These are phyloP conservation scores for Drosophila chauvacae DNA, from an alignment of 1,140 invertebrate species.

Conservation along the genomic window DNA sequence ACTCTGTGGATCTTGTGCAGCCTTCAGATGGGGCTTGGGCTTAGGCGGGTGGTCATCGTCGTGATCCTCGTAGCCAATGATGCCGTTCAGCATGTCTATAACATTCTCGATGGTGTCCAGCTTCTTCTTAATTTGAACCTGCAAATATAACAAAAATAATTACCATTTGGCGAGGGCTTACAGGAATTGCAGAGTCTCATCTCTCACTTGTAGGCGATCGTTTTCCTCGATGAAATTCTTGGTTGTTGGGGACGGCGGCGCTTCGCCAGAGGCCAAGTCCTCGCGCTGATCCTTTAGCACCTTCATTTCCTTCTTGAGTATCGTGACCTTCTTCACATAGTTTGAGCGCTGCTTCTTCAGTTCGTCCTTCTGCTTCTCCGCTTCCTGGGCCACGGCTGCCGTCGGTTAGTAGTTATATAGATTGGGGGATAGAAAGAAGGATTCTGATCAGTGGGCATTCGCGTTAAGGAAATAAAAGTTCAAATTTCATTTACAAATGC, in stretches of 20 bases:
- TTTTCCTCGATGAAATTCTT: slow-evolving; percentile 91
- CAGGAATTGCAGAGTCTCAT: too few relatives aligned
- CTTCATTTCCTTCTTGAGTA: slow-evolving; percentile 90
- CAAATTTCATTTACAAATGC: slow-evolving; percentile 83
- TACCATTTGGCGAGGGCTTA: too few relatives aligned
- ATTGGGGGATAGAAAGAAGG: slow-evolving; percentile 44
- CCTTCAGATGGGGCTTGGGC: slow-evolving; percentile 21
- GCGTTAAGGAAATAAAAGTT: slow-evolving; percentile 52
- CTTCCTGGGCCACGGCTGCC: slow-evolving; percentile 91
- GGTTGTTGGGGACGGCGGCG: slow-evolving; percentile 88
- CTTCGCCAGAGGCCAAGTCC: slow-evolving; percentile 87
- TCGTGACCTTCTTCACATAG: slow-evolving; percentile 89
- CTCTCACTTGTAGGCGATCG: slow-evolving; percentile 90
- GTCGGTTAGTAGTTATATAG: slow-evolving; percentile 22
- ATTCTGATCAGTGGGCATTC: slow-evolving; percentile 49
- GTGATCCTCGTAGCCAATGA: slow-evolving; percentile 86
- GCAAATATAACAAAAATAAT: slow-evolving; percentile 4
- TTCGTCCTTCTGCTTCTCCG: slow-evolving; percentile 91
- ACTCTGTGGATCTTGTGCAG: slow-evolving; percentile 17
- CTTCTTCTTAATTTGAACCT: slow-evolving; percentile 93
- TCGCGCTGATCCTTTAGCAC: slow-evolving; percentile 90
- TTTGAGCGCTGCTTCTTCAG: slow-evolving; percentile 91
- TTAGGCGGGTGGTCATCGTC: slow-evolving; percentile 63
- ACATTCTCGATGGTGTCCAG: slow-evolving; percentile 93
- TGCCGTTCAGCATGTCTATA: slow-evolving; percentile 92